Percentiles rank a stretch among this genome's conserved stretches.
Evolutionary conservation across 2,888 invertebrate genomes (phyloP).

Genomic region (Celastrina argiolus): DNA sequence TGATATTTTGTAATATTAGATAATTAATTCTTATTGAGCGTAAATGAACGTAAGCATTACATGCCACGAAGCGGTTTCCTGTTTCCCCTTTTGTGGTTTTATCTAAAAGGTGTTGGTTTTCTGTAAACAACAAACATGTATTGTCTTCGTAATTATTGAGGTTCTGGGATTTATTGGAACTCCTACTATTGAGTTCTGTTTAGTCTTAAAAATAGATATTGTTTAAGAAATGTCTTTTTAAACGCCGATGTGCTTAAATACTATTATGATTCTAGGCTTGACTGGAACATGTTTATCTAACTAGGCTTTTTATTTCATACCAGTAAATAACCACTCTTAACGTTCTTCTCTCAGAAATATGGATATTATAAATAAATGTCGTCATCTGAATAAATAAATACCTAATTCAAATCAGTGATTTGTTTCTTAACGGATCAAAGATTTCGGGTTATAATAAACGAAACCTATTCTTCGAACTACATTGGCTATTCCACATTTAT

Average conservation of each 20-base stretch:
- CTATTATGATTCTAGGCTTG: no score
- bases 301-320: no score
- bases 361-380: no score
- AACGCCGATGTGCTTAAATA: no score
- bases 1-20: constrained; percentile 47
- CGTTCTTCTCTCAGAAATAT: no score
- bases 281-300: no score
- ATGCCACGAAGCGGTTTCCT: constrained; percentile 39
- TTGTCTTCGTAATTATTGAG: constrained; percentile 15
- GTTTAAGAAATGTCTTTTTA: background rate
- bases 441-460: background rate
- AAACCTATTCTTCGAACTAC: background rate
- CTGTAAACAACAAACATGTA: constrained; percentile 27
- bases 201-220: background rate
- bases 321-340: no score
- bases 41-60: constrained; percentile 40
- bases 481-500: constrained; percentile 42
- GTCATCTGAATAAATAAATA: no score
- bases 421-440: background rate
- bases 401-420: background rate
- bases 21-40: constrained; percentile 32
- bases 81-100: constrained; percentile 36
- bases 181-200: background rate
- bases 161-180: background rate
- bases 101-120: constrained; percentile 31